A percentile compares a stretch with the other conserved stretches of the same genome.
Evolutionary conservation across 1,140 invertebrate genomes (phyloP).

Genomic region (Asobara japonica): DNA sequence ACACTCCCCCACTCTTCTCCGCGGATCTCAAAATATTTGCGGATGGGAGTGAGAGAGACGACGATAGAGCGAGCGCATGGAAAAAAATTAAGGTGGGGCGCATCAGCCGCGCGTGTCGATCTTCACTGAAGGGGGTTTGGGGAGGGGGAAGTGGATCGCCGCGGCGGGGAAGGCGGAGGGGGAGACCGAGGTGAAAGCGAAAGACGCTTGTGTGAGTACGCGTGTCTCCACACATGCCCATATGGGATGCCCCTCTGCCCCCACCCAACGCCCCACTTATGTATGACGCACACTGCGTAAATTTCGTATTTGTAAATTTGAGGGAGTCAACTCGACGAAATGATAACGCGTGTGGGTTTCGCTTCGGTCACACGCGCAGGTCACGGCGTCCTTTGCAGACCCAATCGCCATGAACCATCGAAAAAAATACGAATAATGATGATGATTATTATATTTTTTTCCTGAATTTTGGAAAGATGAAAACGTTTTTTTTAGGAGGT

Average conservation of each 20-base stretch:
- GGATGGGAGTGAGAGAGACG: neutral
- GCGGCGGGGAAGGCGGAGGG: too few species aligned
- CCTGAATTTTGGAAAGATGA: too few species aligned
- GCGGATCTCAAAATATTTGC: neutral
- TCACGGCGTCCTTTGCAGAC: conserved; percentile 45
- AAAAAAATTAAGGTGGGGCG: neutral
- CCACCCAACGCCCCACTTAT: neutral
- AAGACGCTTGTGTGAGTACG: conserved; percentile 31
- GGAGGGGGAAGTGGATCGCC: too few species aligned
- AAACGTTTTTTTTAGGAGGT: too few species aligned
- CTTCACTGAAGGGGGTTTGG: too few species aligned
- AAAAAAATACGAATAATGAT: too few species aligned
- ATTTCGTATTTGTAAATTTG: neutral
- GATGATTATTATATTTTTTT: too few species aligned
- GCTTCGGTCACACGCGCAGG: conserved; percentile 30
- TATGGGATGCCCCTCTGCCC: neutral
- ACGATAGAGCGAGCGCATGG: neutral
- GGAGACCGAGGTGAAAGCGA: conserved; percentile 48
- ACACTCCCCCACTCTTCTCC: neutral
- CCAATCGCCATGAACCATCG: too few species aligned
- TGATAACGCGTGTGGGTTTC: neutral
- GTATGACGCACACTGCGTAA: neutral
- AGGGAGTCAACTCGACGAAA: neutral
- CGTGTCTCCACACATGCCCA: neutral
- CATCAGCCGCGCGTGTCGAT: neutral